phyloP scores from a whole-genome alignment of 2,888 invertebrate species.

The Melieria crassipennis region DNA sequence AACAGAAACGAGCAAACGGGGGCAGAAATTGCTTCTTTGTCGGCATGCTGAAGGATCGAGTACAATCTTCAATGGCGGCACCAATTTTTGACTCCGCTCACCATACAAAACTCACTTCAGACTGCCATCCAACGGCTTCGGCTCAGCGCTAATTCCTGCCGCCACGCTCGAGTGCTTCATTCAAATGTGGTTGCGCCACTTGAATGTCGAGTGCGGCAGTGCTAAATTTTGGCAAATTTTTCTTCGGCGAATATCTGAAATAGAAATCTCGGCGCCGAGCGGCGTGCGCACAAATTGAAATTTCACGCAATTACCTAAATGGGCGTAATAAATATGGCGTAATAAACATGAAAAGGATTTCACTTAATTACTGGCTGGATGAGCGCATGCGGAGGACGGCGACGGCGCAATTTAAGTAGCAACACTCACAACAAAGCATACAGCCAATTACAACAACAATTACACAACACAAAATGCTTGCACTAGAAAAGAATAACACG shows the following conservation, averaged over 20 bases:
- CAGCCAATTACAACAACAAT: conserved; percentile 3
- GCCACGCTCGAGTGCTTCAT: too few species aligned
- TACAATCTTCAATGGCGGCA: too few species aligned
- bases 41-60: too few species aligned
- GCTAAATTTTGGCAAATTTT: conserved; percentile 5
- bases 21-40: too few species aligned
- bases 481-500: conserved; percentile 11
- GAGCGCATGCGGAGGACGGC: too few species aligned
- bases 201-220: too few species aligned
- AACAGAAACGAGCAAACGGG: too few species aligned
- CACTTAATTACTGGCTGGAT: conserved; percentile 28
- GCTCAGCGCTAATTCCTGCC: not conserved
- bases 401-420: not conserved
- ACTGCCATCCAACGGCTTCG: not conserved
- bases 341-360: conserved; percentile 38
- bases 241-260: not conserved
- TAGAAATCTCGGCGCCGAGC: conserved; percentile 9
- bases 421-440: conserved; percentile 1
- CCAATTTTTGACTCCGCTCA: too few species aligned
- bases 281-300: conserved; percentile 25
- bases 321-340: conserved; percentile 33
- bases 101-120: too few species aligned
- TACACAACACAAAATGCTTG: not conserved
- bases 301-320: conserved; percentile 33
- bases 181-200: too few species aligned